Percentiles rank a stretch among this genome's conserved stretches.
phyloP scores from a whole-genome alignment of 1,140 invertebrate species.

The Drosophila neocordata region DNA sequence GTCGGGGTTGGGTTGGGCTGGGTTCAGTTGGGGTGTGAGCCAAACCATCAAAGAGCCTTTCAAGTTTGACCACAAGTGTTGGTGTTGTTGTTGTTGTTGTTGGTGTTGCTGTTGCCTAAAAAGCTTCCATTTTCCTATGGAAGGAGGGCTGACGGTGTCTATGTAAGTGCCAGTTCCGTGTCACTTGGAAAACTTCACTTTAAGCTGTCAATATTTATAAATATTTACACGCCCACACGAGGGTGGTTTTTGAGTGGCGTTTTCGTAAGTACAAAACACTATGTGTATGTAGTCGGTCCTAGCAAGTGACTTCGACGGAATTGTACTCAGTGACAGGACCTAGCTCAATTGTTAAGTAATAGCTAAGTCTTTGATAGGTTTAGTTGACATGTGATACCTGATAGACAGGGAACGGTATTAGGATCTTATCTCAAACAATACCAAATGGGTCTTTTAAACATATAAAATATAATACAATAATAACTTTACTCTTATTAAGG shows the following conservation, averaged over 20 bases:
- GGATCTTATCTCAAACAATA: background rate
- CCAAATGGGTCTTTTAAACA: background rate
- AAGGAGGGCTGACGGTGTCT: constrained; percentile 8
- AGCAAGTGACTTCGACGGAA: background rate
- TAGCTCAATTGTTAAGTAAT: background rate
- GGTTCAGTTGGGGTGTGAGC: constrained; percentile 2
- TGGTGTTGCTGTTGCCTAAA: constrained; percentile 57
- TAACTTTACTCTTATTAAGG: too few species aligned
- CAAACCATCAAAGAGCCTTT: constrained; percentile 75
- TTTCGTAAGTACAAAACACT: constrained; percentile 7
- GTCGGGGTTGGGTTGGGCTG: constrained; percentile 6
- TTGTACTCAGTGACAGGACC: constrained; percentile 28
- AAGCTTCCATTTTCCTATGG: constrained; percentile 60
- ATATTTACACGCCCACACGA: constrained; percentile 65
- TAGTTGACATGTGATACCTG: constrained; percentile 10
- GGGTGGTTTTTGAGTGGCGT: constrained; percentile 24
- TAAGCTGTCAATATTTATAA: constrained; percentile 80
- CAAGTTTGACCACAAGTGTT: constrained; percentile 76
- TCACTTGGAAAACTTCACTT: constrained; percentile 79
- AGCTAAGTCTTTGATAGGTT: constrained; percentile 7
- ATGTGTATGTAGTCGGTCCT: background rate
- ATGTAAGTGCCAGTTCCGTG: constrained; percentile 49
- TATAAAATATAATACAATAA: background rate
- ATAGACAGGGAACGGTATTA: background rate
- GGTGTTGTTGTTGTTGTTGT: constrained; percentile 32